Conservation (phyloP, 2,888 invertebrate species). For the Crocallis elinguaria region DNA sequence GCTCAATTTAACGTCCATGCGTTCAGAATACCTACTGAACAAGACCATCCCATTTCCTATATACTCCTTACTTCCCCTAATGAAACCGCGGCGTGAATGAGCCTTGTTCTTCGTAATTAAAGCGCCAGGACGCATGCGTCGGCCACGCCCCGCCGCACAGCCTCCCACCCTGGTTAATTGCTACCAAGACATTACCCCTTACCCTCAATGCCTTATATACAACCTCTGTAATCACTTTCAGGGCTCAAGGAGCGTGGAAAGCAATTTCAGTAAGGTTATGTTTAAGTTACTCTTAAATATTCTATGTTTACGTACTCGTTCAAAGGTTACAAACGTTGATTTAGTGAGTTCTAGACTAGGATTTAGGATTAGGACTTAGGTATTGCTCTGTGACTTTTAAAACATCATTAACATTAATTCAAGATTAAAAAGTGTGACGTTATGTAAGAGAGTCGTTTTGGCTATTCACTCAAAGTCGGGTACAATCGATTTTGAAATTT, state of each 20-base stretch:
- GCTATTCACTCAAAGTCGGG: no score
- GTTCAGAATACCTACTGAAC: slow-evolving; percentile 24
- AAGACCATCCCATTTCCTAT: slow-evolving; percentile 33
- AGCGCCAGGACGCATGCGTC: slow-evolving; percentile 73
- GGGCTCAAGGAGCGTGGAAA: slow-evolving; percentile 19
- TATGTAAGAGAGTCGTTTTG: no score
- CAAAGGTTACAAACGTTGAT: background rate
- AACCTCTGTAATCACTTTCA: slow-evolving; percentile 47
- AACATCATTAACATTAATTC: no score
- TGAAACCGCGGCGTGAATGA: slow-evolving; percentile 80
- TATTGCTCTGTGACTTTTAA: no score
- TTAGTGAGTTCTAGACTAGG: no score
- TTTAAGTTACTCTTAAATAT: background rate
- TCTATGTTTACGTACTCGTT: background rate
- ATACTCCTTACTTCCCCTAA: slow-evolving; percentile 55
- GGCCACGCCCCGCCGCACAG: slow-evolving; percentile 79
- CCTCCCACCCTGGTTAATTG: slow-evolving; percentile 76
- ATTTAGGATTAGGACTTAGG: no score
- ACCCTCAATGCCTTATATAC: slow-evolving; percentile 76
- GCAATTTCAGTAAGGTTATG: slow-evolving; percentile 23
- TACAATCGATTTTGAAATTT: no score
- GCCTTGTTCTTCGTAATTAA: slow-evolving; percentile 77
- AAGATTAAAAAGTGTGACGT: no score
- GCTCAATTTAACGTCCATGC: slow-evolving; percentile 42
- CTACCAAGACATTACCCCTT: slow-evolving; percentile 82